These are phyloP conservation scores for Remorina albescens DNA, from an alignment of 2,797 vertebrate genomes.

Conservation along the genomic window DNA sequence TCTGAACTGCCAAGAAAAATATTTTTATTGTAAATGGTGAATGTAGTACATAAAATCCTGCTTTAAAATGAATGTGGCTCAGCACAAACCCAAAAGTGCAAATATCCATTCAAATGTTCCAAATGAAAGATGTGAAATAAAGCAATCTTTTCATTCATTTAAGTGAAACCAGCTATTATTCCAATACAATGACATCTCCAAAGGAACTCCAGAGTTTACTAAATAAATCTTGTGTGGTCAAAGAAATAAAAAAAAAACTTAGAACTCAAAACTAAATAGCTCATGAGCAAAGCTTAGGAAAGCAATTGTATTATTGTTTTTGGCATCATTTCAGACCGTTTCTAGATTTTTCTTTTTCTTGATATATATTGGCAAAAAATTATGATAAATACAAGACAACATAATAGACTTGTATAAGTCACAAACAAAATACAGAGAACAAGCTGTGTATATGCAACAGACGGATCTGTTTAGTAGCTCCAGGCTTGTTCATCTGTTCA, in stretches of 20 bases:
- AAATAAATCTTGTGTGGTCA: too few relatives aligned
- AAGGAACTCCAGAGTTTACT: not conserved
- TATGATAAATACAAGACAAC: slow-evolving; percentile 3
- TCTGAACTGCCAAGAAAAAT: slow-evolving; percentile 33
- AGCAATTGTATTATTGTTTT: not conserved
- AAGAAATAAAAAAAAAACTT: not conserved
- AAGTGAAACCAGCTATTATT: not conserved
- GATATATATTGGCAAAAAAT: not conserved
- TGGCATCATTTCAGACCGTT: too few relatives aligned
- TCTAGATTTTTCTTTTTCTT: too few relatives aligned
- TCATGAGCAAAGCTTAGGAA: not conserved
- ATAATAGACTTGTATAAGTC: slow-evolving; percentile 20
- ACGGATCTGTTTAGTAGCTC: slow-evolving; percentile 61
- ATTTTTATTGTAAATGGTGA: slow-evolving; percentile 33
- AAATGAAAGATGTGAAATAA: not conserved
- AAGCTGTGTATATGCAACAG: slow-evolving; percentile 50
- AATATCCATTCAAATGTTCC: not conserved
- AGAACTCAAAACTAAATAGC: not conserved
- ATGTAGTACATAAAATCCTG: slow-evolving; percentile 10
- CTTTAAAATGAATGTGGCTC: not conserved
- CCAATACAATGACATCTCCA: not conserved
- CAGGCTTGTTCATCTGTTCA: slow-evolving; percentile 57
- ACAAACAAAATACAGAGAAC: slow-evolving; percentile 37
- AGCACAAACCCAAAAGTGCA: not conserved
- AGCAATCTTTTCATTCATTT: too few relatives aligned